phyloP scores from a whole-genome alignment of 2,113 vertebrate genomes.

The Todiramphus saurophagus region DNA sequence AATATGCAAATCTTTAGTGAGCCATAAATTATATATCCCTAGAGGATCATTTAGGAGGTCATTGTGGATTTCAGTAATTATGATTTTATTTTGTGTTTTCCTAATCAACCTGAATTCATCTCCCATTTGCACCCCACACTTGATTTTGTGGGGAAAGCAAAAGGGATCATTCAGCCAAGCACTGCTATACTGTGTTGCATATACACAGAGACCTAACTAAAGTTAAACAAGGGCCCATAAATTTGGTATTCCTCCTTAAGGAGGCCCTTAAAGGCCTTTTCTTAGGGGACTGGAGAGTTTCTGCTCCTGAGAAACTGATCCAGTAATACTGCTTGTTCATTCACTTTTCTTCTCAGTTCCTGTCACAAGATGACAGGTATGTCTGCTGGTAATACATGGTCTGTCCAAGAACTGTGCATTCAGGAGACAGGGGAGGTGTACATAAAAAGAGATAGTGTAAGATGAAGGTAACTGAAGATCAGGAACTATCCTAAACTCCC shows the following conservation, averaged over 20 bases:
- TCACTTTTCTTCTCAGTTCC: not conserved
- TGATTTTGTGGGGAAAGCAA: not conserved
- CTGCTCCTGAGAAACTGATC: not conserved
- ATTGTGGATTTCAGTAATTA: not conserved
- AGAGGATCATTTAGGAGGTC: not conserved
- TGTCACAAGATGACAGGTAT: not conserved
- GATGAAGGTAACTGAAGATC: not conserved
- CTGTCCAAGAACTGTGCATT: not conserved
- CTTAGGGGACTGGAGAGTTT: not conserved
- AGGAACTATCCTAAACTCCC: not conserved
- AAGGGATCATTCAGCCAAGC: not conserved
- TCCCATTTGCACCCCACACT: not conserved
- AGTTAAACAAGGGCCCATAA: not conserved
- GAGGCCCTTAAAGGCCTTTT: not conserved
- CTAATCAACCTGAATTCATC: not conserved
- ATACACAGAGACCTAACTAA: not conserved
- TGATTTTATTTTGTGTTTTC: not conserved
- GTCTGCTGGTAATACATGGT: not conserved
- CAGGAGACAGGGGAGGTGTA: not conserved
- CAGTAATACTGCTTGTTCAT: not conserved
- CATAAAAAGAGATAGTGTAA: not conserved
- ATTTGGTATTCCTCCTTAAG: not conserved
- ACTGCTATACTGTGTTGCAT: not conserved
- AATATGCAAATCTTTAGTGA: not conserved
- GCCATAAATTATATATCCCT: not conserved